phyloP scores from a whole-genome alignment of 2,113 vertebrate genomes.

The Axis porcinus region DNA sequence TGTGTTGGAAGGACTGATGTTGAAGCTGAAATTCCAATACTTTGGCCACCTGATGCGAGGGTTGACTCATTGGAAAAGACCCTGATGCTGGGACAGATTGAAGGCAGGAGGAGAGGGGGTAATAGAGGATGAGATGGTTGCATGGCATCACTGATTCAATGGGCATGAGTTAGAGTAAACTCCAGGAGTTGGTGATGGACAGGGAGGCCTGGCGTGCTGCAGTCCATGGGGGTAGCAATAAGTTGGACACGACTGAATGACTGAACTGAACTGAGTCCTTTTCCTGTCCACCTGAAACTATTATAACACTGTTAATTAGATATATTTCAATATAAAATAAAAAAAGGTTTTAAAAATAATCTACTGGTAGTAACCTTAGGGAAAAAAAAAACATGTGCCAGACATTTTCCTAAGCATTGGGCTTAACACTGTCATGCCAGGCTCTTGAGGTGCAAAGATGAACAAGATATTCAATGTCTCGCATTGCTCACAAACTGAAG shows the following conservation, averaged over 20 bases:
- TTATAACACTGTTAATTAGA: neutral
- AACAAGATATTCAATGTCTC: neutral
- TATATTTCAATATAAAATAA: neutral
- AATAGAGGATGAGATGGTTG: neutral
- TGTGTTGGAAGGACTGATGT: neutral
- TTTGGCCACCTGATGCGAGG: neutral
- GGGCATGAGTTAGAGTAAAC: neutral
- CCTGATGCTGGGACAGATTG: neutral
- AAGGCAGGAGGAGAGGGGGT: neutral
- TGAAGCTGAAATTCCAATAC: neutral
- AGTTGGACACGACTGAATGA: neutral
- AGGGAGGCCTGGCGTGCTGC: neutral
- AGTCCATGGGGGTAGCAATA: neutral
- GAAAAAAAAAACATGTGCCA: neutral
- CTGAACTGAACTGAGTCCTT: neutral
- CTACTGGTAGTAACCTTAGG: neutral
- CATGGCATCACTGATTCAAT: neutral
- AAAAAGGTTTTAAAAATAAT: neutral
- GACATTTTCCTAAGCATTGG: neutral
- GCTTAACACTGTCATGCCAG: neutral
- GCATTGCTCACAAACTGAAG: neutral
- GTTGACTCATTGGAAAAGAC: neutral
- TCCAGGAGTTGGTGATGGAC: neutral
- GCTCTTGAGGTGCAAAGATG: neutral
- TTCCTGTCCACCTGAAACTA: neutral